Evolutionary conservation across 2,888 invertebrate genomes (phyloP).

Genomic region (Melieria omissa): DNA sequence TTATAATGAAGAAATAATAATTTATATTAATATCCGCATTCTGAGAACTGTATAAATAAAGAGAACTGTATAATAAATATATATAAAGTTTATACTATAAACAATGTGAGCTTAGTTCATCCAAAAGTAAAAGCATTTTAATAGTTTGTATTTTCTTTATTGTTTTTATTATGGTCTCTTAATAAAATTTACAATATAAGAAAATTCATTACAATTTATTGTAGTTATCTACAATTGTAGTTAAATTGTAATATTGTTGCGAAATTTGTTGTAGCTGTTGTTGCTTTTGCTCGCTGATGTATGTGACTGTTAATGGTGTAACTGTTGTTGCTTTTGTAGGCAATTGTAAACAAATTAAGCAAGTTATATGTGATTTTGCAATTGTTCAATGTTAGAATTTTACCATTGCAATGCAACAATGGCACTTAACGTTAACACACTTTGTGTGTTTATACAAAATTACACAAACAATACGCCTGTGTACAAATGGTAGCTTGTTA

Average conservation of each 20-base stretch:
- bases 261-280: not conserved
- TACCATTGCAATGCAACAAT: not conserved
- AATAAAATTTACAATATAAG: constrained; percentile 5
- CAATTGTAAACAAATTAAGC: too few relatives aligned
- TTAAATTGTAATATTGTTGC: not conserved
- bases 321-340: not conserved
- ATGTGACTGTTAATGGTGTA: not conserved
- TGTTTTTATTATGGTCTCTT: not conserved
- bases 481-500: constrained; percentile 14
- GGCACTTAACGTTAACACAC: too few relatives aligned
- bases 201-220: constrained; percentile 10
- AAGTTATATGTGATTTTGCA: not conserved
- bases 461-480: too few relatives aligned
- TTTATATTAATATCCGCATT: too few relatives aligned
- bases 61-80: too few relatives aligned
- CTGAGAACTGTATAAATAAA: too few relatives aligned
- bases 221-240: not conserved
- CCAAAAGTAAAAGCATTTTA: not conserved
- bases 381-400: not conserved
- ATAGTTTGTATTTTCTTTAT: not conserved
- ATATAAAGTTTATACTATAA: too few relatives aligned
- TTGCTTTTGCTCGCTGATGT: not conserved
- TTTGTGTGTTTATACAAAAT: too few relatives aligned
- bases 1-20: too few relatives aligned
- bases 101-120: too few relatives aligned